phyloP scores from a whole-genome alignment of 2,797 vertebrate genomes.

The Phoeniculus purpureus region DNA sequence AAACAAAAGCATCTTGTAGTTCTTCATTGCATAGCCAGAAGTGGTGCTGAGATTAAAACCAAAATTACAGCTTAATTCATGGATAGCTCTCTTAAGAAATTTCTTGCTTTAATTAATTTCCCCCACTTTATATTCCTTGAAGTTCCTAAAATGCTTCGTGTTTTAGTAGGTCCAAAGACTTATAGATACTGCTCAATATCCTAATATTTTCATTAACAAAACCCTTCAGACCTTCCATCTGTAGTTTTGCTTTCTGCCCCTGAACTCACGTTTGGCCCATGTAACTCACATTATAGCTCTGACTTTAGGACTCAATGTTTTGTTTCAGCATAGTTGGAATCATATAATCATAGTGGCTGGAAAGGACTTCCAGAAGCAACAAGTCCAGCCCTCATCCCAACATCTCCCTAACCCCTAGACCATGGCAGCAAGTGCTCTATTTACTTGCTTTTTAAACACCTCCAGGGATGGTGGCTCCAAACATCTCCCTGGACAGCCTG shows the following conservation, averaged over 20 bases:
- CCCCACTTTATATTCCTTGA: background rate
- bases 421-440: too few relatives aligned
- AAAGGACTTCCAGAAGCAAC: too few relatives aligned
- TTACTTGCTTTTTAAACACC: too few relatives aligned
- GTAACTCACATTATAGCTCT: background rate
- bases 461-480: too few relatives aligned
- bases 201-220: background rate
- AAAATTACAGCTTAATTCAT: background rate
- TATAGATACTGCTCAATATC: background rate
- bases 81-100: background rate
- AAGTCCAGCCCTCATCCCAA: too few relatives aligned
- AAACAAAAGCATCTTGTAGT: background rate
- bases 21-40: background rate
- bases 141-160: background rate
- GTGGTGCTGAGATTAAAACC: background rate
- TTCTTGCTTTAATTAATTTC: background rate
- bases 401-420: too few relatives aligned
- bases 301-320: background rate
- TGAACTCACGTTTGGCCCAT: background rate
- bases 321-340: background rate
- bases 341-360: too few relatives aligned
- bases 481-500: too few relatives aligned
- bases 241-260: background rate
- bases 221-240: background rate
- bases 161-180: background rate